Percentiles rank a stretch among this genome's conserved stretches.
Conservation (phyloP, 1,140 invertebrate species). For the Hylaeus volcanicus region DNA sequence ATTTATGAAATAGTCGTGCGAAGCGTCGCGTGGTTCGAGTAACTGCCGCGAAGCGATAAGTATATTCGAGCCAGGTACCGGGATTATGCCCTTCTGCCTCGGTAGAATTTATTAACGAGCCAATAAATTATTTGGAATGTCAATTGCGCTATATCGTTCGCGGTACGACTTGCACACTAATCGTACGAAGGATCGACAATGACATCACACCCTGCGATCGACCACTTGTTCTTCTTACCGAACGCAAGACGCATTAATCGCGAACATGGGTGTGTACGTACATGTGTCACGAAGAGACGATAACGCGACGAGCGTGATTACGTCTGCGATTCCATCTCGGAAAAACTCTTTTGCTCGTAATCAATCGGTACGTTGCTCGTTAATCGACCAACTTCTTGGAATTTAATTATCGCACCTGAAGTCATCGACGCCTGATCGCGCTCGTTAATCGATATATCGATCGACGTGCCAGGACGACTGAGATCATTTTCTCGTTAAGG, state of each 20-base stretch:
- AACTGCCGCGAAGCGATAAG: neutral
- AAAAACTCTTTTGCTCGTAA: neutral
- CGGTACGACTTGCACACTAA: conserved; percentile 14
- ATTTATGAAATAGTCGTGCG: too few species aligned
- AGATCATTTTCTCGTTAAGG: neutral
- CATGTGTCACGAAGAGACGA: conserved; percentile 37
- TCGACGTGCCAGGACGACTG: neutral
- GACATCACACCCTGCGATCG: conserved; percentile 49
- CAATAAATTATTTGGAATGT: conserved; percentile 61
- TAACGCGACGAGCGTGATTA: conserved; percentile 21
- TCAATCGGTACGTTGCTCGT: neutral
- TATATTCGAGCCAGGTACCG: conserved; percentile 15
- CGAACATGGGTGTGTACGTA: conserved; percentile 52
- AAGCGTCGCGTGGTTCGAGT: too few species aligned
- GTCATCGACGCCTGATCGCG: neutral
- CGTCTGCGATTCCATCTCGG: neutral
- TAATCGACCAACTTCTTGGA: neutral
- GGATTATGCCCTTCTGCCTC: conserved; percentile 40
- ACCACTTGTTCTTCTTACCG: conserved; percentile 16
- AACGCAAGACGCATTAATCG: conserved; percentile 41
- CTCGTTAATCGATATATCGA: conserved; percentile 8
- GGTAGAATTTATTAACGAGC: conserved; percentile 48
- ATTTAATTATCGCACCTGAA: neutral
- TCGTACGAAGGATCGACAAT: conserved; percentile 50
- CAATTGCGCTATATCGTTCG: conserved; percentile 49